Base-by-base conservation (phyloP, 2,888 invertebrate species). In the Cabera pusaria region DNA sequence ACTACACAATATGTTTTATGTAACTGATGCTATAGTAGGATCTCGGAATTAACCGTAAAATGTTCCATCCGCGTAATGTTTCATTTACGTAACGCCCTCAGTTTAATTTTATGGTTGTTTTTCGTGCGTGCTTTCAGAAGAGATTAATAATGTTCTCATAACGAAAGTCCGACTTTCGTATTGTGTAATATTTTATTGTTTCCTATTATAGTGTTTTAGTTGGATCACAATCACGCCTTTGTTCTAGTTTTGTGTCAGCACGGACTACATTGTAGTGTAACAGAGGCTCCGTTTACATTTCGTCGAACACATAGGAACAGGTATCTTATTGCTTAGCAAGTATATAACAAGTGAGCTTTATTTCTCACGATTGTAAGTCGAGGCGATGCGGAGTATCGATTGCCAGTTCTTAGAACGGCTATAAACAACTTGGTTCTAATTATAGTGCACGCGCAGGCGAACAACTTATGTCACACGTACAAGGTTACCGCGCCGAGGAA, bases 381-480 rank as follows among this genome's bases (percentile, higher is more conserved):
- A 57, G 54, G 60, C 59, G 52, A 49, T 46, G 36, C 47, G 52
- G 32, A 47, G 58, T 72, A 74, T 73, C 69, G 70, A 76, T 74
- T 73, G 67, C 63, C 44, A 48, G 59, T 75, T 75, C 76, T 66
- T 47, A 48, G 74, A 72, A 75, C 54, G 58, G 52, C 65, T 62
- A 66, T 71, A 74, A 70, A 69, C 64, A 59, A 44, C 59, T 49
- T 54, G 62, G 61, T 62, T 79, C 75, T 76, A 80, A 83, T 80
- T 78, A 81, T 78, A 82, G 76, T 62, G 64, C 61, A 64, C 56
- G 59, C 58, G 58, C 67, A 65, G 63, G 59, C 68, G 43, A 68
- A 56, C 61, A 57, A 67, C 80, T 86, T 85, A 84, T 86, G 83
- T 84, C 83, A 87, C 77, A 62, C 67, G 69, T 66, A 78, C 80